Evolutionary conservation across 1,140 invertebrate genomes (phyloP).

Genomic region (Sycophaga agraensis): DNA sequence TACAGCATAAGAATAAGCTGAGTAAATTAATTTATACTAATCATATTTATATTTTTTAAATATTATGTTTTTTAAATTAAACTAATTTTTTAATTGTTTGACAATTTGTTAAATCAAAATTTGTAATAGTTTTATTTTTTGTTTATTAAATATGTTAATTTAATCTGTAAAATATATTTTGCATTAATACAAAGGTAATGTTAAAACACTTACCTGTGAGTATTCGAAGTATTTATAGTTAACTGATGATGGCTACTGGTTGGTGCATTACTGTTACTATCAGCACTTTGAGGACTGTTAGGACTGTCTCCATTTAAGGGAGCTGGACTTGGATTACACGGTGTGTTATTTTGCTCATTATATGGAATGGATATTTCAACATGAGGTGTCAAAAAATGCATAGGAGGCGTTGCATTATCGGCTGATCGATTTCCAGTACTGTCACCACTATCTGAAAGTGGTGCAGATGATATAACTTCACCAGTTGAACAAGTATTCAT

Average conservation of each 20-base stretch:
- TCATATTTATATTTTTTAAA: no score
- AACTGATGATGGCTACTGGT: constrained; percentile 64
- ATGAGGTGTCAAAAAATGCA: constrained; percentile 86
- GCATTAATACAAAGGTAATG: not conserved
- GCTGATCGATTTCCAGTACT: constrained; percentile 74
- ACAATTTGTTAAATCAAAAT: not conserved
- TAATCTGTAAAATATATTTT: not conserved
- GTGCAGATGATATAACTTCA: constrained; percentile 64
- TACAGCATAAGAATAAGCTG: no score
- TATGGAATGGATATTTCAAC: constrained; percentile 87
- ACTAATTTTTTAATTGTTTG: no score
- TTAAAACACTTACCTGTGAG: constrained; percentile 50
- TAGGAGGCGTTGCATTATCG: constrained; percentile 81
- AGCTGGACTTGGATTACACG: constrained; percentile 48
- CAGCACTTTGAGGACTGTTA: constrained; percentile 74
- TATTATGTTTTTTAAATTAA: no score
- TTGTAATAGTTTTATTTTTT: not conserved
- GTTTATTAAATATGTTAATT: not conserved
- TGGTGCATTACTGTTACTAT: constrained; percentile 72
- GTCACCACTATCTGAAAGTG: constrained; percentile 77
- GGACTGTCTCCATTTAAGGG: constrained; percentile 59
- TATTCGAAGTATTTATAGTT: constrained; percentile 44
- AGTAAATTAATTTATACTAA: no score
- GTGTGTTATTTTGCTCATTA: constrained; percentile 47
- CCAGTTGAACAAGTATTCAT: constrained; percentile 55